phyloP scores from a whole-genome alignment of 64 coral and sea anemone species.

The Anthopleura sola region DNA sequence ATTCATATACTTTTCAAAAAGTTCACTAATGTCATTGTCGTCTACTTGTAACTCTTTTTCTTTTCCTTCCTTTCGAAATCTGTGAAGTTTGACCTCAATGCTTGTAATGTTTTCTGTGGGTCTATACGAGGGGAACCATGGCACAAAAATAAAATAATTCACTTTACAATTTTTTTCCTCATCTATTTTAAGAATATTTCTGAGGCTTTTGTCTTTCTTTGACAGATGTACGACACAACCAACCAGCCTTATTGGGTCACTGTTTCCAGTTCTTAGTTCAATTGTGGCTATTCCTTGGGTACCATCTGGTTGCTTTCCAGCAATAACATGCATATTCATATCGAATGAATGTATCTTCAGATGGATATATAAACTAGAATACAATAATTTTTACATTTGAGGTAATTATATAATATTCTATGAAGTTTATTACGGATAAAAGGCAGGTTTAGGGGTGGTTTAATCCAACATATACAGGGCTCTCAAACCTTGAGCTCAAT shows the following conservation, averaged over 20 bases:
- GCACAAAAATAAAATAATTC: background rate
- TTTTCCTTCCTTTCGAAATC: background rate
- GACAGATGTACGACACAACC: background rate
- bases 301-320: background rate
- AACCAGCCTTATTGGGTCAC: background rate
- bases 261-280: background rate
- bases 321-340: background rate
- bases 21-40: background rate
- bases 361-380: too few species aligned
- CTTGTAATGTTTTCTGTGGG: background rate
- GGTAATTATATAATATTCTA: too few species aligned
- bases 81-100: background rate
- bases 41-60: background rate
- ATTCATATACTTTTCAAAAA: background rate
- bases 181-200: background rate
- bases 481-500: too few species aligned
- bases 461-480: too few species aligned
- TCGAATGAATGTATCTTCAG: background rate
- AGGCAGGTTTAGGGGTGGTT: too few species aligned
- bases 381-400: too few species aligned
- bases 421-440: too few species aligned
- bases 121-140: background rate
- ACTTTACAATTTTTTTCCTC: background rate
- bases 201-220: background rate
- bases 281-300: background rate